Evolutionary conservation across 1,140 invertebrate genomes (phyloP).

Genomic region (Homalodisca vitripennis): DNA sequence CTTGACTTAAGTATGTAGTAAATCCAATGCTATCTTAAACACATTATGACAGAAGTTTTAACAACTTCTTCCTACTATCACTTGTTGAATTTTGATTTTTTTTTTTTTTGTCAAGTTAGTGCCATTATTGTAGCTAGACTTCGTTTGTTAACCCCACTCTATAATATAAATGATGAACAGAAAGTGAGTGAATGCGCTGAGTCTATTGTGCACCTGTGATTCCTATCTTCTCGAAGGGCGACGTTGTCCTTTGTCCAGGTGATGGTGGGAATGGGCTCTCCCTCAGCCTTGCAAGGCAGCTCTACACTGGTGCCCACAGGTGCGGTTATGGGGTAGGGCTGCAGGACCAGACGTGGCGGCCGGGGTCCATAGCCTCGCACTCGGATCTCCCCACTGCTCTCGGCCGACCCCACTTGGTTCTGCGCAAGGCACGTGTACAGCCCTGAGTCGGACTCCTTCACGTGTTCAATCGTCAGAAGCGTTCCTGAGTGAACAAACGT

Average conservation of each 20-base stretch:
- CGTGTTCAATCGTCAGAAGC: slow-evolving; percentile 62
- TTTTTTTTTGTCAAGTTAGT: too few species aligned
- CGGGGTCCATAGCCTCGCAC: slow-evolving; percentile 53
- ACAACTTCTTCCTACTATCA: too few species aligned
- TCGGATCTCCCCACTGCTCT: slow-evolving; percentile 63
- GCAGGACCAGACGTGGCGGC: slow-evolving; percentile 61
- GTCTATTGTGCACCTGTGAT: slow-evolving; percentile 41
- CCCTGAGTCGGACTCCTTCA: slow-evolving; percentile 66
- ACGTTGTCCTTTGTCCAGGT: slow-evolving; percentile 81
- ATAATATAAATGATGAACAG: too few species aligned
- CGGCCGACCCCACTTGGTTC: slow-evolving; percentile 68
- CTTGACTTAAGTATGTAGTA: too few species aligned
- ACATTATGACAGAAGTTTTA: too few species aligned
- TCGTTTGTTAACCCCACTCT: too few species aligned
- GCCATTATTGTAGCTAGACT: too few species aligned
- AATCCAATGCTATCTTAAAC: too few species aligned
- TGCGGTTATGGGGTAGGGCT: slow-evolving; percentile 72
- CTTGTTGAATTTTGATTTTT: too few species aligned
- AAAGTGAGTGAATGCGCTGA: too few species aligned
- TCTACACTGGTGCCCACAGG: slow-evolving; percentile 70
- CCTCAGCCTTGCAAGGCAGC: slow-evolving; percentile 75
- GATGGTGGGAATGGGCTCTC: slow-evolving; percentile 72
- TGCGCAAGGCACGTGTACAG: slow-evolving; percentile 78
- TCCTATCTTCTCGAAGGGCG: slow-evolving; percentile 49
- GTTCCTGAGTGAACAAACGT: too few species aligned